Evolutionary conservation across 2,888 invertebrate species (phyloP).

Genomic region (Serrognathus titanus): DNA sequence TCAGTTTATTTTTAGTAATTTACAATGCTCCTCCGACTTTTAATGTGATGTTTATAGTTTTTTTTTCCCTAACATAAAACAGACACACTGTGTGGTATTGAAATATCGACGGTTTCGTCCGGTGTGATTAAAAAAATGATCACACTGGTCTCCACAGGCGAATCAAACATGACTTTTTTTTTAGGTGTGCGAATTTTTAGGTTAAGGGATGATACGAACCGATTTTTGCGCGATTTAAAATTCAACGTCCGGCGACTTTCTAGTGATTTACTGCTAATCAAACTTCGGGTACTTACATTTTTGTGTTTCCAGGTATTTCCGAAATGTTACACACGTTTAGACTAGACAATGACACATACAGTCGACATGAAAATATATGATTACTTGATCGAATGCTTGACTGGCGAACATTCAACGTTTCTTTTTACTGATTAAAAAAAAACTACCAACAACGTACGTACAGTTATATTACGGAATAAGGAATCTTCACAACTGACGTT

Average conservation of each 20-base stretch:
- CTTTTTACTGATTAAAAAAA: background rate
- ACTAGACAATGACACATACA: slow-evolving; percentile 1
- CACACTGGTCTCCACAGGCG: background rate
- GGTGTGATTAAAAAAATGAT: too few relatives aligned
- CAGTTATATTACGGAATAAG: background rate
- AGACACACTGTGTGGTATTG: too few relatives aligned
- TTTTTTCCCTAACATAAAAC: too few relatives aligned
- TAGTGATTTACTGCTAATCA: too few relatives aligned
- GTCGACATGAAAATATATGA: background rate
- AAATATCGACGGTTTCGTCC: too few relatives aligned
- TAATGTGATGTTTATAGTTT: too few relatives aligned
- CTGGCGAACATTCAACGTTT: background rate
- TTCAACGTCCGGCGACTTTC: too few relatives aligned
- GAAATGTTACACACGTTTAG: background rate
- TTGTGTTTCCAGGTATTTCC: background rate
- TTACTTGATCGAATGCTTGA: background rate
- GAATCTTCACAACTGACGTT: background rate
- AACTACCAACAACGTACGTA: background rate
- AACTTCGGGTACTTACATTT: background rate
- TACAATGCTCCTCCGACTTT: too few relatives aligned
- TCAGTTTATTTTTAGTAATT: too few relatives aligned
- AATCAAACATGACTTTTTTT: background rate
- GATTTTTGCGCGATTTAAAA: too few relatives aligned
- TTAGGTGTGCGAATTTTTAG: background rate
- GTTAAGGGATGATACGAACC: background rate